These are phyloP conservation scores for Morinoia aosen DNA, from an alignment of 2,888 invertebrate species.

Conservation along the genomic window DNA sequence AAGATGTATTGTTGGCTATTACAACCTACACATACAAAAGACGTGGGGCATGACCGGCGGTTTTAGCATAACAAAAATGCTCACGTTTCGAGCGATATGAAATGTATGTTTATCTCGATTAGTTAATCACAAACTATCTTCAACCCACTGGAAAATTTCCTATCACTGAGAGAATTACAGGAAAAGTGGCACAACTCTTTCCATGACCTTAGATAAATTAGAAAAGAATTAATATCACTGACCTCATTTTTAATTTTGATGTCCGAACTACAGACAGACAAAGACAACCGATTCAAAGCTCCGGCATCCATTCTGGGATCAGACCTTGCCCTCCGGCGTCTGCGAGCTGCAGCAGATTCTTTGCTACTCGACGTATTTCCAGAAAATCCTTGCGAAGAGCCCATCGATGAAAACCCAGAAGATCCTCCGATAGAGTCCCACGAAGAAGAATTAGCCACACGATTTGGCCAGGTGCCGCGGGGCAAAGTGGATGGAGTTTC, in stretches of 20 bases:
- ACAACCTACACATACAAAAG: background rate
- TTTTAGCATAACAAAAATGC: background rate
- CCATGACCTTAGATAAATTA: background rate
- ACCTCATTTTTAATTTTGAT: constrained; percentile 48
- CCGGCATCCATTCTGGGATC: constrained; percentile 73
- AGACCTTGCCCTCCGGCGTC: constrained; percentile 62
- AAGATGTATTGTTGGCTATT: background rate
- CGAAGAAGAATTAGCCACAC: constrained; percentile 65
- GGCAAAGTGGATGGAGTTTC: constrained; percentile 62
- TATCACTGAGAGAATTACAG: background rate
- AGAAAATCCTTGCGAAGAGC: constrained; percentile 55
- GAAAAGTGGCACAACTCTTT: background rate
- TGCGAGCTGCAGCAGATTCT: constrained; percentile 57
- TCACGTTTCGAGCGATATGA: background rate
- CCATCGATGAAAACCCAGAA: constrained; percentile 61
- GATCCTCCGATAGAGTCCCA: constrained; percentile 66
- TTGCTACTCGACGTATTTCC: constrained; percentile 52
- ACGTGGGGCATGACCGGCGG: background rate
- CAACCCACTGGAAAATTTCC: background rate
- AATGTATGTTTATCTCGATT: background rate
- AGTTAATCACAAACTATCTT: background rate
- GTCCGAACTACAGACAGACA: constrained; percentile 81
- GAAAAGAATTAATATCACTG: background rate
- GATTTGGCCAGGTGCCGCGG: constrained; percentile 58
- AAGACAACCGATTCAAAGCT: constrained; percentile 80